Evolutionary conservation across 1,140 invertebrate species (phyloP).

Genomic region (Cotesia typhae): DNA sequence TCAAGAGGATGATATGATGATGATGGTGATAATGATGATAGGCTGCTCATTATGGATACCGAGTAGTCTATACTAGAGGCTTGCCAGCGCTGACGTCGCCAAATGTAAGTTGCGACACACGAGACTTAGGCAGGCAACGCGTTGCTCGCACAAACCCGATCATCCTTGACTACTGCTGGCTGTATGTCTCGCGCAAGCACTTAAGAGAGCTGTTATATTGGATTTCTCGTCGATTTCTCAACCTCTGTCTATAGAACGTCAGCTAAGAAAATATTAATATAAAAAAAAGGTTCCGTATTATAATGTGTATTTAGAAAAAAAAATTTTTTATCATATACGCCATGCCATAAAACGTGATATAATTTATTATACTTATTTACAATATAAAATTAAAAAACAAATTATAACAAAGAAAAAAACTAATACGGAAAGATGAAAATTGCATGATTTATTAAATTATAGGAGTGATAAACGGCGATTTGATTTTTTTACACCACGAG

Average conservation of each 20-base stretch:
- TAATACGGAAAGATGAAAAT: not conserved
- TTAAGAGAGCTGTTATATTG: slow-evolving; percentile 16
- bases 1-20: slow-evolving; percentile 11
- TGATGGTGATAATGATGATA: slow-evolving; percentile 18
- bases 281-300: not conserved
- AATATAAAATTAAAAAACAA: not conserved
- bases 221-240: not conserved
- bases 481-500: not conserved
- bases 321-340: not conserved
- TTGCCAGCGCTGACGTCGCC: slow-evolving; percentile 35
- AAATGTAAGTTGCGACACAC: slow-evolving; percentile 39
- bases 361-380: not conserved
- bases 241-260: not conserved
- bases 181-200: slow-evolving; percentile 24
- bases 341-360: not conserved
- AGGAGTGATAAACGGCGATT: not conserved
- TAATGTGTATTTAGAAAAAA: slow-evolving; percentile 1
- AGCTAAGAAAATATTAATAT: not conserved
- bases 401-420: not conserved
- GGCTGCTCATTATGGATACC: slow-evolving; percentile 19
- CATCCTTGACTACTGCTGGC: slow-evolving; percentile 38
- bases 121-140: slow-evolving; percentile 8
- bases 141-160: slow-evolving; percentile 32
- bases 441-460: slow-evolving; percentile 11
- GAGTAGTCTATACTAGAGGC: not conserved